Percentiles rank a stretch among this genome's conserved stretches.
Evolutionary conservation across 2,888 invertebrate species (phyloP).

Genomic region (Campoplex capitator): DNA sequence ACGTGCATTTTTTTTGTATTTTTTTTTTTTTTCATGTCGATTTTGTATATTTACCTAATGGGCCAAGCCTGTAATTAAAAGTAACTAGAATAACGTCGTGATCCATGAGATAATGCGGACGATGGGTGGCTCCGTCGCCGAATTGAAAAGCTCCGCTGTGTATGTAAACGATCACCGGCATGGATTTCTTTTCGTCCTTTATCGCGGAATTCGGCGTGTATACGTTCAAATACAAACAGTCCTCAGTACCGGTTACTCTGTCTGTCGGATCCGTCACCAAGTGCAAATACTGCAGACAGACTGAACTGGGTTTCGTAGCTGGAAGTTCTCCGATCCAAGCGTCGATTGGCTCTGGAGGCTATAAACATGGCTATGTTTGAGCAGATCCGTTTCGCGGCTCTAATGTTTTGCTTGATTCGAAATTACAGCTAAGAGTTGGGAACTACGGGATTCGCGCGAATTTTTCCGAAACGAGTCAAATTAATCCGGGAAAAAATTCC

Average conservation of each 20-base stretch:
- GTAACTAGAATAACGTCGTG: constrained; percentile 88
- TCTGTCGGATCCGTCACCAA: constrained; percentile 57
- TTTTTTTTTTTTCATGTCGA: neutral
- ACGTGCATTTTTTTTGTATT: neutral
- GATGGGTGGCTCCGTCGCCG: constrained; percentile 86
- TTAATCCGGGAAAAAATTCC: no score
- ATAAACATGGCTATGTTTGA: constrained; percentile 4
- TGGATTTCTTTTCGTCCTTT: constrained; percentile 23
- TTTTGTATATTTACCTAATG: constrained; percentile 85
- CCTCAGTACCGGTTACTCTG: constrained; percentile 70
- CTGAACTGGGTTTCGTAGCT: constrained; percentile 63
- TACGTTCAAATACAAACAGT: constrained; percentile 73
- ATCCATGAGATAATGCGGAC: constrained; percentile 87
- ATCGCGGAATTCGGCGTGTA: constrained; percentile 62
- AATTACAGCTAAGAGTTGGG: neutral
- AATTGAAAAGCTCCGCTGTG: constrained; percentile 85
- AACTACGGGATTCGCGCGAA: no score
- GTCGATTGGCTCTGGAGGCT: constrained; percentile 70
- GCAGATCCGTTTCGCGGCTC: neutral
- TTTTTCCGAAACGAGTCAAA: no score
- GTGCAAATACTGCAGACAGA: constrained; percentile 70
- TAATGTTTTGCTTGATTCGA: neutral
- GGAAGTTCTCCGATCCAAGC: constrained; percentile 68
- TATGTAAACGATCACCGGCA: constrained; percentile 73
- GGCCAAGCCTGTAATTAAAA: constrained; percentile 89